phyloP scores from a whole-genome alignment of 2,113 vertebrate species.

The Mustela nigripes region DNA sequence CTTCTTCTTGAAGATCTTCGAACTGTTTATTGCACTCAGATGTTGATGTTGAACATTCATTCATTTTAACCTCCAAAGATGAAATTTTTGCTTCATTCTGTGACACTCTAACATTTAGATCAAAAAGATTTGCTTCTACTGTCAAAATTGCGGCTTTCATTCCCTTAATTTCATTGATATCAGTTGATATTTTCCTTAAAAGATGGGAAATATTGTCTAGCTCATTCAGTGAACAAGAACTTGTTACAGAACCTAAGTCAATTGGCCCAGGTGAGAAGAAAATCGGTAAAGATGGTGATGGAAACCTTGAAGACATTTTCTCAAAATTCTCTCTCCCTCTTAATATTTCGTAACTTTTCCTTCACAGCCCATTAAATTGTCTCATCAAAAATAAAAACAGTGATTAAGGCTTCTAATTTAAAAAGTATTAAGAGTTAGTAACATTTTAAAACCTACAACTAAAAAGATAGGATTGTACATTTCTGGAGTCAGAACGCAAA shows the following conservation, averaged over 20 bases:
- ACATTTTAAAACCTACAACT: conserved; percentile 63
- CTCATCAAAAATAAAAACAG: conserved; percentile 64
- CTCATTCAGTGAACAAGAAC: conserved; percentile 73
- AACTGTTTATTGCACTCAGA: conserved; percentile 64
- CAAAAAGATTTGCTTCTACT: conserved; percentile 78
- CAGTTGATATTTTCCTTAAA: conserved; percentile 81
- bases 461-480: conserved; percentile 53
- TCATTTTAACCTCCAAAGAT: conserved; percentile 82
- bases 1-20: conserved; percentile 68
- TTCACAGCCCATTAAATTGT: conserved; percentile 64
- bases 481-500: conserved; percentile 52
- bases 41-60: conserved; percentile 68
- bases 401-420: conserved; percentile 48
- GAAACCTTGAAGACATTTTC: conserved; percentile 79
- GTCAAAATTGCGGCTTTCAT: conserved; percentile 81
- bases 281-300: conserved; percentile 68
- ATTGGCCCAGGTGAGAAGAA: conserved; percentile 71
- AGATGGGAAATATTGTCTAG: conserved; percentile 78
- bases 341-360: conserved; percentile 27
- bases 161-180: conserved; percentile 81
- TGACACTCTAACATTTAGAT: conserved; percentile 77
- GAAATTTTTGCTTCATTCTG: conserved; percentile 81
- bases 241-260: conserved; percentile 69
- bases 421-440: conserved; percentile 47
- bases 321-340: conserved; percentile 52